Evolutionary conservation across 2,113 vertebrate species (phyloP), one percentile per base, ranked within the genome.

Genomic region (Pseudorasbora parva): DNA sequence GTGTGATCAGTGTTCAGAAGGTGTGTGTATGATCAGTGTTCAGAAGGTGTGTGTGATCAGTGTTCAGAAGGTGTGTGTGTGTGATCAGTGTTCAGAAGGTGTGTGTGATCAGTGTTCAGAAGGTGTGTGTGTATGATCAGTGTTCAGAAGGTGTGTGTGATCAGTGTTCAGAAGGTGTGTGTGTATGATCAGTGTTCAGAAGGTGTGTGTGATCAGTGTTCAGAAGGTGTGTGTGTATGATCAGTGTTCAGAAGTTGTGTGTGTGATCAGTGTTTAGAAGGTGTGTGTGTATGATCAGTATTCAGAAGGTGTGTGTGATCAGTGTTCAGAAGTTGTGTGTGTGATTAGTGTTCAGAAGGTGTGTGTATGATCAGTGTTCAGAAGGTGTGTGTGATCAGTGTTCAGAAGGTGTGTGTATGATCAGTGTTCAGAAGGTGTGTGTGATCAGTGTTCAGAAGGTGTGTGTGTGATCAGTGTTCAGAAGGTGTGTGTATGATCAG

Each of bases 121-220:
- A 30, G 30, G 30, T 30, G 30, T 30, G 87, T 37, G 30, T 30
- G 30, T 30, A n/a, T n/a, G n/a, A n/a, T n/a, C n/a, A n/a, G n/a
- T n/a, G n/a, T n/a, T n/a, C n/a, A n/a, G n/a, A n/a, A n/a, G 30
- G n/a, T 71, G 51, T 64, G 25, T 82, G 15, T 84, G 47, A 37
- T 37, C 33, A 37, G 33, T 37, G 33, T 37, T 37, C 33, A 37
- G 33, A 37, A 30, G 30, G 30, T 30, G 30, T 30, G 87, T 37
- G 30, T 30, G 30, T 30, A n/a, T n/a, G n/a, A n/a, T n/a, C n/a
- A n/a, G n/a, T n/a, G n/a, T n/a, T n/a, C n/a, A n/a, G n/a, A n/a
- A n/a, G 30, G n/a, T 71, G 51, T 64, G 25, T 82, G 15, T 84
- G 47, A 37, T 37, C 33, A 37, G 33, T 37, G 33, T 37, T 37